phyloP scores from a whole-genome alignment of 2,113 vertebrate species.

The Microtus pennsylvanicus region DNA sequence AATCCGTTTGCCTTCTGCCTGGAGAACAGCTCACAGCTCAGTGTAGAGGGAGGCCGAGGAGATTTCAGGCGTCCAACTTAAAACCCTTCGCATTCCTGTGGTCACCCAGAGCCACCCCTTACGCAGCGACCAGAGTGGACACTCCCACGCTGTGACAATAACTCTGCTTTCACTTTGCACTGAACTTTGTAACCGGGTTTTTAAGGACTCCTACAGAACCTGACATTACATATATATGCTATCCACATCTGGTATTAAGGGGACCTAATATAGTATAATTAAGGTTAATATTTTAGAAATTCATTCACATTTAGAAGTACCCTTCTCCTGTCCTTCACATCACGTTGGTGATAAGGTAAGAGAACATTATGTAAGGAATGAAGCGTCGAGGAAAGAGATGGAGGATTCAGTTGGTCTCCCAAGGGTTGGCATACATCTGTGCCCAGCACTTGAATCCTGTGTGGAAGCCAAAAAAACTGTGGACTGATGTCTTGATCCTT shows the following conservation, averaged over 20 bases:
- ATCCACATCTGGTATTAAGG: not conserved
- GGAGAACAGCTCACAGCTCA: not conserved
- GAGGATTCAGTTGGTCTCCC: not conserved
- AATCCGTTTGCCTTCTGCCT: not conserved
- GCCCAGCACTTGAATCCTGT: not conserved
- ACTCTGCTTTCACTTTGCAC: not conserved
- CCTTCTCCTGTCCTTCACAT: not conserved
- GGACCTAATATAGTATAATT: not conserved
- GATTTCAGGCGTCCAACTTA: not conserved
- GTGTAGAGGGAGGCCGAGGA: not conserved
- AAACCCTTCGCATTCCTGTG: not conserved
- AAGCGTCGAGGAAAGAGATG: not conserved
- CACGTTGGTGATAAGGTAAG: not conserved
- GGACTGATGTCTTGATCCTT: constrained; percentile 24
- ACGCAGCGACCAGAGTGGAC: not conserved
- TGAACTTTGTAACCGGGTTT: not conserved
- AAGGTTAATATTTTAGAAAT: not conserved
- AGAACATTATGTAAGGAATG: not conserved
- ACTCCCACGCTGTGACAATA: not conserved
- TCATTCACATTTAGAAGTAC: not conserved
- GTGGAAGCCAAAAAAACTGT: not conserved
- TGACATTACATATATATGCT: not conserved
- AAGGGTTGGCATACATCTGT: not conserved
- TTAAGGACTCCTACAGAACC: not conserved
- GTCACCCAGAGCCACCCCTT: not conserved